A percentile compares a stretch with the other conserved stretches of the same genome.
Evolutionary conservation across 2,797 vertebrate genomes (phyloP).

Genomic region (Xerus rutilus): DNA sequence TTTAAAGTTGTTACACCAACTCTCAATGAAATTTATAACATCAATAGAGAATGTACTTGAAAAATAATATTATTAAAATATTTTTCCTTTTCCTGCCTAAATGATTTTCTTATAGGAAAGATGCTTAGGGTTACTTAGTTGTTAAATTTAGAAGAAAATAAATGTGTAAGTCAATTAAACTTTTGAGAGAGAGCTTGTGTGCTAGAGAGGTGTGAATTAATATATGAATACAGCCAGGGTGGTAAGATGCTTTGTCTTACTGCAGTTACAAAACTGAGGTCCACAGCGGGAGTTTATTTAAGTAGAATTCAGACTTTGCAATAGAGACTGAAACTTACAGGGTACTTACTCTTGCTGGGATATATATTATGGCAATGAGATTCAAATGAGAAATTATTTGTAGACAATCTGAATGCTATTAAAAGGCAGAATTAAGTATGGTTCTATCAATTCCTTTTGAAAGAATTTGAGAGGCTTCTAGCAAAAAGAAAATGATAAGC

Average conservation of each 20-base stretch:
- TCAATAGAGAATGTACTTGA: neutral
- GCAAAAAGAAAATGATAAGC: neutral
- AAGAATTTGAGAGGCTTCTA: neutral
- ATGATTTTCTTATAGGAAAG: neutral
- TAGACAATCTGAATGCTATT: neutral
- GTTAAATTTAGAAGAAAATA: neutral
- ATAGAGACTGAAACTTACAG: conserved; percentile 19
- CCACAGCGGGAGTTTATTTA: neutral
- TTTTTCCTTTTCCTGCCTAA: neutral
- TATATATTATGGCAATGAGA: neutral
- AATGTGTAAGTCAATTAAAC: neutral
- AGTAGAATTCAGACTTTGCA: neutral
- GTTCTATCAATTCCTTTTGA: neutral
- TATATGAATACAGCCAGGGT: neutral
- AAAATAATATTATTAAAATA: conserved; percentile 32
- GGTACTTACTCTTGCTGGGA: neutral
- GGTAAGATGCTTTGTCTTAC: neutral
- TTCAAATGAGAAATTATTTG: neutral
- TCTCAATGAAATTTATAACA: conserved; percentile 13
- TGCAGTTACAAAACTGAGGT: neutral
- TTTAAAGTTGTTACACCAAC: neutral
- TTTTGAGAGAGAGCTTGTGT: fast-evolving
- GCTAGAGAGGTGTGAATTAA: neutral
- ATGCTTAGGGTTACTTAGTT: neutral
- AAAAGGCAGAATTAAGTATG: neutral